A percentile compares a stretch with the other conserved stretches of the same genome.
phyloP scores from a whole-genome alignment of 2,113 vertebrate genomes.

The Myxocyprinus asiaticus region DNA sequence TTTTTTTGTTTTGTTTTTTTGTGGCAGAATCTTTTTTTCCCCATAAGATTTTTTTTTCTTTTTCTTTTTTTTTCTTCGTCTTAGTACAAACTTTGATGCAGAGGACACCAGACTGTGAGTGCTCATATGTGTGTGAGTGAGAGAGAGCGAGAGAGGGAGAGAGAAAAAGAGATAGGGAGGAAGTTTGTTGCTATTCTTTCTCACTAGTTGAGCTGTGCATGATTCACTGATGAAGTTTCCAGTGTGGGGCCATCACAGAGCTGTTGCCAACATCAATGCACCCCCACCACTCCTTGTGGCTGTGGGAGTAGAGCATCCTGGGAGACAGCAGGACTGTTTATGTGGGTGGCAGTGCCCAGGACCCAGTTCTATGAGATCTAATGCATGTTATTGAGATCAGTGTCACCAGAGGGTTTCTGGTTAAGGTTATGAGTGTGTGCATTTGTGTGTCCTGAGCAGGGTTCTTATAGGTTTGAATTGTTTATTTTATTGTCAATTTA shows the following conservation, averaged over 20 bases:
- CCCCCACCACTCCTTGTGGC: constrained; percentile 53
- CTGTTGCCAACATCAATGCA: constrained; percentile 72
- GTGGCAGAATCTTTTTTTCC: constrained; percentile 52
- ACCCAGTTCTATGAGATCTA: constrained; percentile 45
- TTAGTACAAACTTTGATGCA: constrained; percentile 51
- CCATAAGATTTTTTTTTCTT: constrained; percentile 35
- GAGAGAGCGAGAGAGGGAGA: neutral
- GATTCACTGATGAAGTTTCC: constrained; percentile 79
- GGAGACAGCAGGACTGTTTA: constrained; percentile 67
- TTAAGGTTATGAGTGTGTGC: constrained; percentile 47
- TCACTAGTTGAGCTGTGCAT: constrained; percentile 59
- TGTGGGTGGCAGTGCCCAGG: constrained; percentile 75
- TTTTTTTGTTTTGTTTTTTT: neutral
- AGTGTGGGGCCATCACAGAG: constrained; percentile 66
- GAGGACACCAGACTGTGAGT: constrained; percentile 50
- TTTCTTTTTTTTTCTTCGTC: constrained; percentile 28
- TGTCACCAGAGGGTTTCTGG: constrained; percentile 39
- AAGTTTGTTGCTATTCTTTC: constrained; percentile 38
- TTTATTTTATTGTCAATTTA: no score
- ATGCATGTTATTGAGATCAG: constrained; percentile 46
- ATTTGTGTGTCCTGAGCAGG: constrained; percentile 26
- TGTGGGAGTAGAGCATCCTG: constrained; percentile 62
- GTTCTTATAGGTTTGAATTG: no score
- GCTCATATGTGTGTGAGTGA: constrained; percentile 18
- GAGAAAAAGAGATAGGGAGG: constrained; percentile 39